Evolutionary conservation across 30 jellyfish, hydroid and myxozoan species (phyloP), one percentile per base, ranked within the genome.

Genomic region (Catostylus mosaicus): DNA sequence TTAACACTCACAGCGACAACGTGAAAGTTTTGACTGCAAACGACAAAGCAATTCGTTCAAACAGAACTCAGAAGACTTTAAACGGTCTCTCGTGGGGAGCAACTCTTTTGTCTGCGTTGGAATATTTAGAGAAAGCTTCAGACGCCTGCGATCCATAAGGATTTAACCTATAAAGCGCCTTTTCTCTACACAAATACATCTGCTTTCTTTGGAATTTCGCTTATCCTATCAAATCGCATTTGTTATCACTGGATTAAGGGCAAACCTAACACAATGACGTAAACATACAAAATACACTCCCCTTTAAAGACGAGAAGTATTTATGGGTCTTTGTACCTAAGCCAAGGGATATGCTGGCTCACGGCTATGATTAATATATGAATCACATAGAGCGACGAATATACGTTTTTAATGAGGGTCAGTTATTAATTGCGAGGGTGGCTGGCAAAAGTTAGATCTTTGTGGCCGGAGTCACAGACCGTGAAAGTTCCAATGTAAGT

Each of bases 171-270:
- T 12, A 59, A 12, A 59, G 36, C 4, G 71, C 10, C 40, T 27
- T 59, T 52, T 59, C 71, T 59, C 19, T 59, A 59, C 24, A 6
- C 18, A 23, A 59, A 59, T 26, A 59, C n/a, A n/a, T n/a, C n/a
- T n/a, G n/a, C n/a, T n/a, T n/a, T n/a, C n/a, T n/a, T 52, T 52
- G 71, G 71, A 59, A 59, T 59, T 5, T 59, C 71, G 24, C 2
- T 59, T 23, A 59, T 59, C 71, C 71, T 59, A 2, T n/a, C 38
- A 22, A 59, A 23, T 23, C 37, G 37, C 38, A 8, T 43, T 16
- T 8, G 8, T 43, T 43, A 8, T 43, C 56, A 43, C 8, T 43
- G 56, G 16, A 8, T 43, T 43, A 6, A 43, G n/a, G n/a, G n/a
- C n/a, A n/a, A n/a, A n/a, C n/a, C n/a, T n/a, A n/a, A n/a, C n/a